Percentiles rank a stretch among this genome's conserved stretches.
Evolutionary conservation across 2,888 invertebrate genomes (phyloP).

Genomic region (Tuta absoluta): DNA sequence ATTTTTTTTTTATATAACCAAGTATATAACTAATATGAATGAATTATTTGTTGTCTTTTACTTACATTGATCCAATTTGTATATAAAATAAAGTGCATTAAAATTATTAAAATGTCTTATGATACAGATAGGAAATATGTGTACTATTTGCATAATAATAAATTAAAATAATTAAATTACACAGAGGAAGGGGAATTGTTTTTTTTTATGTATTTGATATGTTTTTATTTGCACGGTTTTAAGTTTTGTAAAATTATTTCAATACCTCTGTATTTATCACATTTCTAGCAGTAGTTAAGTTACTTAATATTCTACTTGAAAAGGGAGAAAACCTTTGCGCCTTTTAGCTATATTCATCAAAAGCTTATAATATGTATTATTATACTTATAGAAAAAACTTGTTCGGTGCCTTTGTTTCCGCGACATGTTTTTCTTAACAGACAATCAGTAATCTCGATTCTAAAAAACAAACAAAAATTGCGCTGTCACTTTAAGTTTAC

Average conservation of each 20-base stretch:
- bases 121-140: conserved; percentile 35
- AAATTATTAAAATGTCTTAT: conserved; percentile 40
- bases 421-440: not conserved
- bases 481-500: no score
- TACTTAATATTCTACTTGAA: not conserved
- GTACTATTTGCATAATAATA: not conserved
- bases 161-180: not conserved
- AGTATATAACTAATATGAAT: not conserved
- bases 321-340: not conserved
- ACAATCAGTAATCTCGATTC: not conserved
- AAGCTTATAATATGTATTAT: no score
- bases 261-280: not conserved
- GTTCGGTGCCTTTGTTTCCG: not conserved
- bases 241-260: not conserved
- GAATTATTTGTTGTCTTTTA: not conserved
- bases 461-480: no score
- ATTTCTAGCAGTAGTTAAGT: not conserved
- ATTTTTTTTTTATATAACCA: no score
- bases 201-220: not conserved
- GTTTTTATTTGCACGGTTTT: not conserved
- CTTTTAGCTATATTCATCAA: not conserved
- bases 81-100: not conserved
- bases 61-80: not conserved
- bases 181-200: not conserved
- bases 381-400: no score